These are phyloP conservation scores for Pholis gunnellus DNA, from an alignment of 2,113 vertebrate species.

Conservation along the genomic window DNA sequence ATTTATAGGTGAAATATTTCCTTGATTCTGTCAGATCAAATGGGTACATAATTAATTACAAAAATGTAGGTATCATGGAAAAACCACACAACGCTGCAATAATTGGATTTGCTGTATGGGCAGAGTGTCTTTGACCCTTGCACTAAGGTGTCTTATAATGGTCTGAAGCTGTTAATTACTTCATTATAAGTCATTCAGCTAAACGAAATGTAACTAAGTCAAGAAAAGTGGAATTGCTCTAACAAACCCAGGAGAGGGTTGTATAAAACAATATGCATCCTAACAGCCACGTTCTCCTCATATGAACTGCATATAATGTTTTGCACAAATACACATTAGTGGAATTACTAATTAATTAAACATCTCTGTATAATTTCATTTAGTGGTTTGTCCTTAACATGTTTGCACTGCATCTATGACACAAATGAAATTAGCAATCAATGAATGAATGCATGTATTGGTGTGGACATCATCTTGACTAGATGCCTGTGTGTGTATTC, in stretches of 20 bases:
- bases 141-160: not conserved
- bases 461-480: not conserved
- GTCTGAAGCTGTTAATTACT: not conserved
- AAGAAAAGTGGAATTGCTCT: too few species aligned
- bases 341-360: not conserved
- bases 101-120: not conserved
- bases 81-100: not conserved
- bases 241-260: not conserved
- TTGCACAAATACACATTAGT: not conserved
- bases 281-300: not conserved
- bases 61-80: not conserved
- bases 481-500: constrained; percentile 26
- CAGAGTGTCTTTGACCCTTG: constrained; percentile 3
- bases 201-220: not conserved
- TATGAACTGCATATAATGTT: not conserved
- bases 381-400: not conserved
- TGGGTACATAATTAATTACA: not conserved
- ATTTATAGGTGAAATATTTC: not conserved
- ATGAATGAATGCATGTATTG: constrained; percentile 60
- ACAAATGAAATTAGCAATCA: constrained; percentile 48
- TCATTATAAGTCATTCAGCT: not conserved
- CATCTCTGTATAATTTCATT: not conserved
- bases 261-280: not conserved
- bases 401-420: constrained; percentile 22
- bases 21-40: not conserved